These are phyloP conservation scores for Trichoplusia ni DNA, from an alignment of 1,140 invertebrate species.

Conservation along the genomic window DNA sequence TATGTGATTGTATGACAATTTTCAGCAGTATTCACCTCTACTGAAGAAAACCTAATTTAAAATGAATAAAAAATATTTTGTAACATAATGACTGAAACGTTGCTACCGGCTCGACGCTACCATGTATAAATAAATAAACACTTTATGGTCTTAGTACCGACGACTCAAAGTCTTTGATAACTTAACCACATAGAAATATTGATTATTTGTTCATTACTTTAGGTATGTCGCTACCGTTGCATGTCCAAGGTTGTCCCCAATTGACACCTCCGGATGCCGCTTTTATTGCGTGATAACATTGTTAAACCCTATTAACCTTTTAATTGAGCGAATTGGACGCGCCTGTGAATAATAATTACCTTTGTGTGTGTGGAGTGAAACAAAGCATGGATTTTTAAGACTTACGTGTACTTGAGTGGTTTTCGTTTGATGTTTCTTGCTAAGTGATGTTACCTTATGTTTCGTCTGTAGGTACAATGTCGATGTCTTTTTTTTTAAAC, in stretches of 20 bases:
- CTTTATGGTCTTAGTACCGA: too few species aligned
- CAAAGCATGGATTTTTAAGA: not conserved
- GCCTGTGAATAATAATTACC: not conserved
- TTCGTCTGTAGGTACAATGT: not conserved
- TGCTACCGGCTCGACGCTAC: too few species aligned
- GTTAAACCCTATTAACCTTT: not conserved
- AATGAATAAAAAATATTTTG: too few species aligned
- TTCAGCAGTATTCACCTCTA: too few species aligned
- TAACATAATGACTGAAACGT: too few species aligned
- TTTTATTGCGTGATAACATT: not conserved
- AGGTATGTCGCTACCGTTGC: not conserved
- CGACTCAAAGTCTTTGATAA: not conserved
- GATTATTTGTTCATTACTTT: not conserved
- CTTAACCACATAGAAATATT: not conserved
- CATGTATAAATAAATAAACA: too few species aligned
- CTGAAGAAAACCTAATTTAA: too few species aligned
- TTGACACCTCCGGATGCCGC: not conserved
- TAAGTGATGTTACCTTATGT: not conserved
- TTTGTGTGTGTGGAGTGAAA: not conserved
- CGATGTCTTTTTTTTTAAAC: too few species aligned
- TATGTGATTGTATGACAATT: too few species aligned
- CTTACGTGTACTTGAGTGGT: not conserved
- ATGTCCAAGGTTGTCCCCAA: not conserved
- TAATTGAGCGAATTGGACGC: not conserved
- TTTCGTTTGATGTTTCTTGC: not conserved